Base-by-base conservation (phyloP, 2,113 vertebrate genomes). In the Regulus satrapa region DNA sequence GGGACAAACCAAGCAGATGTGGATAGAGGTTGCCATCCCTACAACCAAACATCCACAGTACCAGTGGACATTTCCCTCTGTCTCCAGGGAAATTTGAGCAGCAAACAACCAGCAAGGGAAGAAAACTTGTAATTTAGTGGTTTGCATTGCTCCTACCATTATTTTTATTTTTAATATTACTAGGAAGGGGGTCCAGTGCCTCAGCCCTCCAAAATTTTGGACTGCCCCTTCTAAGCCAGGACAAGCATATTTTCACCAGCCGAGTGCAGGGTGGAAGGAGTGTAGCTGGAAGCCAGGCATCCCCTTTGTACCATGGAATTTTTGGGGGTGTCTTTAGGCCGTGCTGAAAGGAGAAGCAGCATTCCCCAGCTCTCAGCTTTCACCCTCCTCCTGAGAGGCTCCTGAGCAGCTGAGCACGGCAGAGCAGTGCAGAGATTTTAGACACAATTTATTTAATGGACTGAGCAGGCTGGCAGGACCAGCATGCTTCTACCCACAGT, bases 361-460 rank as follows among this genome's bases (percentile, higher is more conserved):
- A 95, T 94, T 96, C 93, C 82, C 84, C 84, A 73, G 75, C 51
- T 93, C 93, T 97, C 94, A 86, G 82, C 79, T 96, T 96, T 96
- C 94, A 88, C 55, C 51, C 43, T 64, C 24, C 67, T 92, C 88
- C 88, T 20, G 12, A 55, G 85, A 77, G 78, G 75, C 82, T 62
- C 89, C 63, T 0, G 0, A 89, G 92, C 93, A 95, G 94, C 94
- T 88, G 88, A 92, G 75, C 55, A 17, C 38, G 18, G 89, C 13
- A 1, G 1, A 79, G 77, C 6, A 3, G 48, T 3, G 31, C 86
- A 52, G 58, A 46, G 63, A 25, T 55, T 24, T 73, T 6, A 49
- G 28, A 45, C 40, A 81, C 32, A 32, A 38, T 55, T 74, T 76
- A 52, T 76, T 66, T 58, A 38, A 64, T 28, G 45, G 34, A 43